These are phyloP conservation scores for Ditula angustiorana DNA, from an alignment of 2,888 invertebrate genomes.

Conservation along the genomic window DNA sequence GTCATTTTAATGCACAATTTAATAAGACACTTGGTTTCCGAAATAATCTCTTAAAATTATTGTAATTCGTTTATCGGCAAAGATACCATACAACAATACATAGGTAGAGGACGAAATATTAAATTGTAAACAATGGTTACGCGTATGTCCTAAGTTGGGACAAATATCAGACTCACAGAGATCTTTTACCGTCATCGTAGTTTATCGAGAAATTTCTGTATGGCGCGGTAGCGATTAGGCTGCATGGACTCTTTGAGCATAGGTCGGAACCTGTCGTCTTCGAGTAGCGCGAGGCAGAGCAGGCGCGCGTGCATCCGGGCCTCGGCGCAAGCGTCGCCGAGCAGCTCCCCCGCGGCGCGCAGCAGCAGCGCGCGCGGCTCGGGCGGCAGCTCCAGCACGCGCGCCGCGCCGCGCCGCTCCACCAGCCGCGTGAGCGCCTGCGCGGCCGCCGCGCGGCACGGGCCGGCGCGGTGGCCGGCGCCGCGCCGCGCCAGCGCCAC, in stretches of 20 bases:
- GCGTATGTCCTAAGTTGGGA: neutral
- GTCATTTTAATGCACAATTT: slow-evolving; percentile 52
- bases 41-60: slow-evolving; percentile 16
- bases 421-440: slow-evolving; percentile 90
- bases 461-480: slow-evolving; percentile 93
- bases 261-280: slow-evolving; percentile 91
- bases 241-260: slow-evolving; percentile 93
- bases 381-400: slow-evolving; percentile 88
- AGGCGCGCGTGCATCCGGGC: slow-evolving; percentile 93
- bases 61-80: slow-evolving; percentile 14
- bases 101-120: neutral
- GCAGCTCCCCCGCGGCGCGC: slow-evolving; percentile 91
- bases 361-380: slow-evolving; percentile 93
- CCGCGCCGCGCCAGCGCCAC: slow-evolving; percentile 89
- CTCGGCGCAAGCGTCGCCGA: slow-evolving; percentile 94
- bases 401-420: slow-evolving; percentile 90
- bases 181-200: slow-evolving; percentile 67
- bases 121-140: neutral
- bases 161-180: slow-evolving; percentile 1
- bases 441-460: slow-evolving; percentile 94
- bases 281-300: slow-evolving; percentile 89
- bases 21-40: slow-evolving; percentile 31
- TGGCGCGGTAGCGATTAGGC: slow-evolving; percentile 91
- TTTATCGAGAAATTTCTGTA: slow-evolving; percentile 91
- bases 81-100: too few relatives aligned